These are phyloP conservation scores for Macrobrachium rosenbergii DNA, from an alignment of 1,140 invertebrate species.

Conservation along the genomic window DNA sequence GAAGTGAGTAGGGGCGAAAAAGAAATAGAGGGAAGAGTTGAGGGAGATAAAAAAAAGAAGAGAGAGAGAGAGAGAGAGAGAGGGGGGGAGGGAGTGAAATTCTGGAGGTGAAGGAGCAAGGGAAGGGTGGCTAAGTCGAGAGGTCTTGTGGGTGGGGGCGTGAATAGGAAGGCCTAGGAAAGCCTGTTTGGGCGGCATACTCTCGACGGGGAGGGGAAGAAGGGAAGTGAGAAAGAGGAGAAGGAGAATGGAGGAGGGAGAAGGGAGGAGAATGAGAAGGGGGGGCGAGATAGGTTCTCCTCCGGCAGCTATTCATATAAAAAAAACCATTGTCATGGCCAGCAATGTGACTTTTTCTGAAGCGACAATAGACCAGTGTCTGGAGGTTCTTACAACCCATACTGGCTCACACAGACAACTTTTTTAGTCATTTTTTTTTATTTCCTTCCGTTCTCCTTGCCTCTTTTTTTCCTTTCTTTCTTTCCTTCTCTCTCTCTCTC, in stretches of 20 bases:
- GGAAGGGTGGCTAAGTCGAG: no score
- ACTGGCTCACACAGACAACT: neutral
- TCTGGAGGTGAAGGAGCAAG: neutral
- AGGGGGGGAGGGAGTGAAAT: neutral
- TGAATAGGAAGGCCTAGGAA: no score
- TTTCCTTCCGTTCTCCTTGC: neutral
- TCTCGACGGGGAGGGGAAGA: neutral
- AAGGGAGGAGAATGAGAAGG: neutral
- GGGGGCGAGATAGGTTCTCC: no score
- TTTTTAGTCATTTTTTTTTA: neutral
- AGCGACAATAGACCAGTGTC: neutral
- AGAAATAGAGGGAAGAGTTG: neutral
- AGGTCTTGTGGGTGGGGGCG: no score
- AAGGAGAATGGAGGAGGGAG: neutral
- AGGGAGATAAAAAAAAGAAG: neutral
- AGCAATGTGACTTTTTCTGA: constrained; percentile 13
- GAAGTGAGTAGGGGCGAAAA: neutral
- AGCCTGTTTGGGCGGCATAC: no score
- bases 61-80: neutral
- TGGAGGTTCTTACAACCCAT: no score
- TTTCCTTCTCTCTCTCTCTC: neutral
- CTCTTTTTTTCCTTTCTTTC: neutral
- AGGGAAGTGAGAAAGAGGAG: neutral
- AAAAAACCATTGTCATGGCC: constrained; percentile 15
- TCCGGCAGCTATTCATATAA: no score